Evolutionary conservation across 2,797 vertebrate species (phyloP).

Genomic region (Alectoris magna): DNA sequence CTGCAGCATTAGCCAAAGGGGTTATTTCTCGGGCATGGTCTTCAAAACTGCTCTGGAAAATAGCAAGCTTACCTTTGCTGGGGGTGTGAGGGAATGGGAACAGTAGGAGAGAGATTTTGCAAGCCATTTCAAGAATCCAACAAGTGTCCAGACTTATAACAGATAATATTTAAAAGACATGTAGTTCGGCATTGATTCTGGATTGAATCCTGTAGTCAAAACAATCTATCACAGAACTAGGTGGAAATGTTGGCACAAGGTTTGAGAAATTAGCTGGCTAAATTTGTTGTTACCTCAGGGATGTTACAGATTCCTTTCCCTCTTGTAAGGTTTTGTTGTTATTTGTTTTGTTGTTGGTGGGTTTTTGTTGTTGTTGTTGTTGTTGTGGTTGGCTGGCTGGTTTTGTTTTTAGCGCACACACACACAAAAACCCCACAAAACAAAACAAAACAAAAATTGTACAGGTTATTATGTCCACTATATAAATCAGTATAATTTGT

Average conservation of each 20-base stretch:
- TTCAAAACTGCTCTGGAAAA: neutral
- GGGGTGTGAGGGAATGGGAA: neutral
- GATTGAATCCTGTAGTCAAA: neutral
- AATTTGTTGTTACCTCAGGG: neutral
- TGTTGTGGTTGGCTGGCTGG: neutral
- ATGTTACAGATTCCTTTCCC: neutral
- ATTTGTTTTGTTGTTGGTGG: neutral
- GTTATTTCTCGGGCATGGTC: neutral
- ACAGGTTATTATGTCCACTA: neutral
- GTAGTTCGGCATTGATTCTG: neutral
- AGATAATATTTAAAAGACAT: neutral
- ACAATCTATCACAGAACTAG: neutral
- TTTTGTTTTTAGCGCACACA: rapidly evolving
- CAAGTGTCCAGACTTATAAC: neutral
- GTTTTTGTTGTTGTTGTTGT: neutral
- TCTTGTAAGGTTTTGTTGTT: neutral
- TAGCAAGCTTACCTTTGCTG: neutral
- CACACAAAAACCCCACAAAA: neutral
- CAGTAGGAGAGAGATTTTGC: neutral
- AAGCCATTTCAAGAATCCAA: neutral
- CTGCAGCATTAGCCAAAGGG: rapidly evolving
- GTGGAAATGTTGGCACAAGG: neutral
- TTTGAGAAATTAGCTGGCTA: neutral
- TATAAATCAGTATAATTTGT: neutral
- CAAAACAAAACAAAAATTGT: neutral